Conservation (phyloP, 1,140 invertebrate genomes). For the Ptiloglossa arizonensis region DNA sequence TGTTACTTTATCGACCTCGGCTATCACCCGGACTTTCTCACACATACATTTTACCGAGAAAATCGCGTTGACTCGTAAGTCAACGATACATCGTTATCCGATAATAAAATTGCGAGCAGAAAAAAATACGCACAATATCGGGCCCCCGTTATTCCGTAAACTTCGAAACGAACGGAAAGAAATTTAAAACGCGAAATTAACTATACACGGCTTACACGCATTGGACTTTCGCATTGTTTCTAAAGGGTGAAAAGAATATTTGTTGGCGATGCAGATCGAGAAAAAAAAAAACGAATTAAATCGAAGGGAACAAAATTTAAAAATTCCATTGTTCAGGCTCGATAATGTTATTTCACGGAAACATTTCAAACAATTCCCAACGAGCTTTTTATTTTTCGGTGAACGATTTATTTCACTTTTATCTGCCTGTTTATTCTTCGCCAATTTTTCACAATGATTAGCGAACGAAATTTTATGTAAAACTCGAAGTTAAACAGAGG, state of each 20-base stretch:
- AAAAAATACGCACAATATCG: not conserved
- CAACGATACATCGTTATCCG: not conserved
- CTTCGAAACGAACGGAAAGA: not conserved
- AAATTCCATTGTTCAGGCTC: not conserved
- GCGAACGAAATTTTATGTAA: no score
- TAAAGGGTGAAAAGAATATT: not conserved
- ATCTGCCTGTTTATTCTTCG: no score
- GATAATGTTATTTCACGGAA: not conserved
- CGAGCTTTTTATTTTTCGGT: not conserved
- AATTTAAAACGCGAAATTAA: not conserved
- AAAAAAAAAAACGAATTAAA: conserved; percentile 9
- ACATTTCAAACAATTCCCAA: not conserved
- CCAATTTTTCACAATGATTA: no score
- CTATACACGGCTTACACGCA: not conserved
- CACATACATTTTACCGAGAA: not conserved
- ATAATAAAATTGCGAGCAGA: not conserved
- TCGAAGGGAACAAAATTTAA: not conserved
- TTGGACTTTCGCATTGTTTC: not conserved
- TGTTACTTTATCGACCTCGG: conserved; percentile 19
- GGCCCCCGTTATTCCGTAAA: not conserved
- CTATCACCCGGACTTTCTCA: not conserved
- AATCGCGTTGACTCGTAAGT: not conserved
- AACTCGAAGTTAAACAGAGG: no score
- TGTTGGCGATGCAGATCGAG: not conserved
- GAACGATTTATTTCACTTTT: not conserved